These are phyloP conservation scores for Heliconius hermathena DNA, from an alignment of 1,140 invertebrate genomes.

Conservation along the genomic window DNA sequence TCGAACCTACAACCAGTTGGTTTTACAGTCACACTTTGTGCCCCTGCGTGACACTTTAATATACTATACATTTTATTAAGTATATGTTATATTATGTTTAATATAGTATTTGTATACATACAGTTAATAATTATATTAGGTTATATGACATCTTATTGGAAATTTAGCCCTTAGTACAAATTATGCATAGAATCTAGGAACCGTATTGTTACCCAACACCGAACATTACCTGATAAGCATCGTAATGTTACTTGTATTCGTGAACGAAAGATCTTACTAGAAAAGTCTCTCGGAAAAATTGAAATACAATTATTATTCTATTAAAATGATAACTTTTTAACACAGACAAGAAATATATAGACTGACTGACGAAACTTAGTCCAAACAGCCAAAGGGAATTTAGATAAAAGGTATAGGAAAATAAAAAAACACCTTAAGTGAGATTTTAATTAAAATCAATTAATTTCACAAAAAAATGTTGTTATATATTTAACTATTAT, in stretches of 20 bases:
- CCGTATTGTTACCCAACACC: slow-evolving; percentile 27
- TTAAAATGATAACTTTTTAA: too few relatives aligned
- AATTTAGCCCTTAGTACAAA: slow-evolving; percentile 4
- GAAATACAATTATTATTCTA: neutral
- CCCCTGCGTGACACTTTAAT: neutral
- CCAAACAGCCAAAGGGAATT: too few relatives aligned
- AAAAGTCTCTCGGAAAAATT: neutral
- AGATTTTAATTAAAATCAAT: too few relatives aligned
- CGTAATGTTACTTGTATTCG: slow-evolving; percentile 22
- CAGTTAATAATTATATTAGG: neutral
- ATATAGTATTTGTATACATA: neutral
- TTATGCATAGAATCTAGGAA: slow-evolving; percentile 24
- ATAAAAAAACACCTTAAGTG: too few relatives aligned
- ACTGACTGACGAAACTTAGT: too few relatives aligned
- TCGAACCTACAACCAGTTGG: too few relatives aligned
- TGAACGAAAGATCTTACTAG: slow-evolving; percentile 22
- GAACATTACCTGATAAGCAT: slow-evolving; percentile 32
- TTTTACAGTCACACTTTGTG: too few relatives aligned
- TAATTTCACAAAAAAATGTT: too few relatives aligned
- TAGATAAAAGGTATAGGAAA: too few relatives aligned
- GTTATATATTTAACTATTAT: neutral
- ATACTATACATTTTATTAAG: neutral
- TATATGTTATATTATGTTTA: neutral
- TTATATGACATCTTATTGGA: neutral
- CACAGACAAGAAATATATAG: too few relatives aligned